Percentiles rank a stretch among this genome's conserved stretches.
Evolutionary conservation across 2,113 vertebrate species (phyloP).

Genomic region (Pluvianellus socialis): DNA sequence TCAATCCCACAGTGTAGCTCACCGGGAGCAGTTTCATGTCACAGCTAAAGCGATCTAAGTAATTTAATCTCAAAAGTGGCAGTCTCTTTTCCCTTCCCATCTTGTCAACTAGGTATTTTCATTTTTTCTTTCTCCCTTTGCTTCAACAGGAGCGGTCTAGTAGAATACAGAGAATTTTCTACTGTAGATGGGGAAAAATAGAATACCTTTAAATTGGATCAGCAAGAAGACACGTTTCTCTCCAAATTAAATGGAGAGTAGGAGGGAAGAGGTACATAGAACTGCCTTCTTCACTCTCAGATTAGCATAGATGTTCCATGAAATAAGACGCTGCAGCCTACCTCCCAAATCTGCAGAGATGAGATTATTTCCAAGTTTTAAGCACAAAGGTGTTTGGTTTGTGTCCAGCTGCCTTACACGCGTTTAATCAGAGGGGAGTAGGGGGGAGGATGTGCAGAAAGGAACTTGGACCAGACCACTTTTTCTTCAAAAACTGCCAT

Average conservation of each 20-base stretch:
- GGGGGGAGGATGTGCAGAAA: neutral
- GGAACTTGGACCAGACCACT: neutral
- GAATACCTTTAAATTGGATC: neutral
- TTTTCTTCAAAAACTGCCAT: neutral
- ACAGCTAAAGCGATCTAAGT: neutral
- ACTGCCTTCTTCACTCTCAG: neutral
- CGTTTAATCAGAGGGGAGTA: rapidly evolving
- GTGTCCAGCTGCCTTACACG: neutral
- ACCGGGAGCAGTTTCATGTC: neutral
- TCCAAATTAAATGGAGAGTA: neutral
- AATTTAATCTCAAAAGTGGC: neutral
- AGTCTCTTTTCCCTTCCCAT: neutral
- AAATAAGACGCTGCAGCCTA: neutral
- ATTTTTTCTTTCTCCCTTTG: neutral
- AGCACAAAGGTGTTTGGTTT: neutral
- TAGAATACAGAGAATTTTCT: neutral
- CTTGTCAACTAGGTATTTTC: neutral
- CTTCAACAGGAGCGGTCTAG: neutral
- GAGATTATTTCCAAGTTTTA: neutral
- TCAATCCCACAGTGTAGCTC: neutral
- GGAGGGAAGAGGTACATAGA: neutral
- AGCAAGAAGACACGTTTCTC: neutral
- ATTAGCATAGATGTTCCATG: neutral
- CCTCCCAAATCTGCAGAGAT: neutral
- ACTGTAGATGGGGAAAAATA: neutral